A percentile compares a stretch with the other conserved stretches of the same genome.
Evolutionary conservation across 2,888 invertebrate genomes (phyloP).

Genomic region (Vesta saturnalis): DNA sequence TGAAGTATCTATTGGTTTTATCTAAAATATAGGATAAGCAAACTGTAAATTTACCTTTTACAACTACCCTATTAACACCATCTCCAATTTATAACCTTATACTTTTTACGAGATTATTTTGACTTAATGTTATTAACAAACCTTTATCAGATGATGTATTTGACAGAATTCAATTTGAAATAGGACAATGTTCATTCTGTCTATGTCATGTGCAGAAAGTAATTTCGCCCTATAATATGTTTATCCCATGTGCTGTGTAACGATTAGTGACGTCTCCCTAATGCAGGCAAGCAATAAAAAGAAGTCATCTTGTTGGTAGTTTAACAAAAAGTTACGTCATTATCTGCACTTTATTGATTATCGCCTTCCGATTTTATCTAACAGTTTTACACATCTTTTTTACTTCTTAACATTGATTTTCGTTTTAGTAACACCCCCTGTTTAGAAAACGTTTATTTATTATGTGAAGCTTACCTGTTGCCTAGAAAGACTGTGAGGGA

Average conservation of each 20-base stretch:
- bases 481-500: not conserved
- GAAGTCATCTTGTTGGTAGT: too few species aligned
- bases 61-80: not conserved
- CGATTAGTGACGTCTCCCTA: too few species aligned
- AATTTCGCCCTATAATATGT: not conserved
- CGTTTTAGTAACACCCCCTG: not conserved
- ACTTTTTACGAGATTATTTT: not conserved
- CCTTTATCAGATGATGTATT: constrained; percentile 2
- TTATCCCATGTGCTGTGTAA: too few species aligned
- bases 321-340: too few species aligned
- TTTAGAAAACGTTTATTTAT: not conserved
- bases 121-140: not conserved
- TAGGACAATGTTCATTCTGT: not conserved
- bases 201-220: constrained; percentile 13
- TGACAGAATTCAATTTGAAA: constrained; percentile 18
- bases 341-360: not conserved
- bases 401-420: not conserved
- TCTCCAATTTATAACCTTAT: not conserved
- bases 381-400: not conserved
- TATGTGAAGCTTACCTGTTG: not conserved
- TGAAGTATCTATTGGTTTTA: not conserved
- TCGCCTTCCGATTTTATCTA: too few species aligned
- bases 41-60: not conserved
- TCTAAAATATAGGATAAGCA: not conserved
- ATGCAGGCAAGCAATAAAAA: too few species aligned